A percentile compares a stretch with the other conserved stretches of the same genome.
phyloP scores from a whole-genome alignment of 2,888 invertebrate species.

The Cryptosula pallasiana region DNA sequence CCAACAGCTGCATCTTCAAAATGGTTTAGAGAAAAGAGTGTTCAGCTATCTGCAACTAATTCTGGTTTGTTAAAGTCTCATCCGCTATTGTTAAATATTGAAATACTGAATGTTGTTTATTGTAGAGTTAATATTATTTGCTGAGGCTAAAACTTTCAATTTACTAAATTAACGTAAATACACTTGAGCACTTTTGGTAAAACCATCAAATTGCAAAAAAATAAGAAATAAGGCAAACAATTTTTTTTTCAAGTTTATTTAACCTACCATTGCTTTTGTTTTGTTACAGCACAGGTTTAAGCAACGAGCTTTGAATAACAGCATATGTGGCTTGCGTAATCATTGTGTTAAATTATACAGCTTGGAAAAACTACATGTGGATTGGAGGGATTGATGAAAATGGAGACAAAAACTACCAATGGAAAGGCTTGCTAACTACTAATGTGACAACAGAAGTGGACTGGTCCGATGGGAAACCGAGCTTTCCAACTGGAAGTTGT shows the following conservation, averaged over 20 bases:
- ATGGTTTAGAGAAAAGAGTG: neutral
- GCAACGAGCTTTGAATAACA: too few relatives aligned
- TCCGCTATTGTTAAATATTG: neutral
- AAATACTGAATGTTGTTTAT: neutral
- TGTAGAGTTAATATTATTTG: too few relatives aligned
- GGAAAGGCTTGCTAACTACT: neutral
- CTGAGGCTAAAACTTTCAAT: too few relatives aligned
- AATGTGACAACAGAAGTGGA: neutral
- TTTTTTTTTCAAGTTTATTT: too few relatives aligned
- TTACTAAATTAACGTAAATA: too few relatives aligned
- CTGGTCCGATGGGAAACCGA: neutral
- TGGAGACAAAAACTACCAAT: neutral
- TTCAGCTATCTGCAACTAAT: neutral
- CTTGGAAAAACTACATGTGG: neutral
- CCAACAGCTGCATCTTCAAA: neutral
- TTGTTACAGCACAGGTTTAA: too few relatives aligned
- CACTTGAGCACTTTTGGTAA: too few relatives aligned
- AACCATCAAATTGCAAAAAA: too few relatives aligned
- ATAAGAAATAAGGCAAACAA: too few relatives aligned
- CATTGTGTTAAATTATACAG: neutral
- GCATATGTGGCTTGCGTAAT: too few relatives aligned
- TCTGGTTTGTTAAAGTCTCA: too few relatives aligned
- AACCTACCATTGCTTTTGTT: too few relatives aligned
- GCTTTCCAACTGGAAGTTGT: neutral
- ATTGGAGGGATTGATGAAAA: neutral